Evolutionary conservation across 2,888 invertebrate genomes (phyloP).

Genomic region (Sphaeridia pumilis): DNA sequence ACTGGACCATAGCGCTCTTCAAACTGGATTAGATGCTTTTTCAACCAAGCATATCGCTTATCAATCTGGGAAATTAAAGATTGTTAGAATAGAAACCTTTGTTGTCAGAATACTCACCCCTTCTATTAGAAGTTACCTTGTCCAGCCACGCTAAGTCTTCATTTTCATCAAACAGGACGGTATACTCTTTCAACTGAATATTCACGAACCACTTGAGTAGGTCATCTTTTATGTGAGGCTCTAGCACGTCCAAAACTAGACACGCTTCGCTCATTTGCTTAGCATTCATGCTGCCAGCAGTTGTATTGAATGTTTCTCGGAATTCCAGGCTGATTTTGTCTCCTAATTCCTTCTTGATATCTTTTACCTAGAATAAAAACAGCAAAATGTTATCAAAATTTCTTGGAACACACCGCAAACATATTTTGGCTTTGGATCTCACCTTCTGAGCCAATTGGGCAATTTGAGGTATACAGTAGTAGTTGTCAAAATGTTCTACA

Average conservation of each 20-base stretch:
- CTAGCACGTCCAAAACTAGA: slow-evolving; percentile 71
- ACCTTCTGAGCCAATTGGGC: slow-evolving; percentile 68
- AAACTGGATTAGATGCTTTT: slow-evolving; percentile 82
- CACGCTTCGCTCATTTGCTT: slow-evolving; percentile 67
- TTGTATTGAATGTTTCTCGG: slow-evolving; percentile 57
- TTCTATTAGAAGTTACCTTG: no score
- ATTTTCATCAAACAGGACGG: slow-evolving; percentile 82
- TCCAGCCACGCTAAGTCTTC: slow-evolving; percentile 96
- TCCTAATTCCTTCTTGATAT: slow-evolving; percentile 51
- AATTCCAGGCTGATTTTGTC: slow-evolving; percentile 85
- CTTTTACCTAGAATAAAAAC: slow-evolving; percentile 26
- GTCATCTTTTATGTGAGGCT: slow-evolving; percentile 72
- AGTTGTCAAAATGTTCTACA: slow-evolving; percentile 82
- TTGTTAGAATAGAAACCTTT: background rate
- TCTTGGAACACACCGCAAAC: no score
- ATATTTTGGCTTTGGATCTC: no score
- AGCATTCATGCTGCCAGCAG: slow-evolving; percentile 51
- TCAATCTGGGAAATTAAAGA: slow-evolving; percentile 50
- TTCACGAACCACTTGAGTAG: slow-evolving; percentile 81
- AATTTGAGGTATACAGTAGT: slow-evolving; percentile 84
- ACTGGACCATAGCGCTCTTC: slow-evolving; percentile 77
- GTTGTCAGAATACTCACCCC: no score
- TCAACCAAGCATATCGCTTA: slow-evolving; percentile 88
- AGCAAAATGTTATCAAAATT: no score
- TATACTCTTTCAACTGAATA: slow-evolving; percentile 79